phyloP scores from a whole-genome alignment of 2,113 vertebrate species.

The Piaya cayana region DNA sequence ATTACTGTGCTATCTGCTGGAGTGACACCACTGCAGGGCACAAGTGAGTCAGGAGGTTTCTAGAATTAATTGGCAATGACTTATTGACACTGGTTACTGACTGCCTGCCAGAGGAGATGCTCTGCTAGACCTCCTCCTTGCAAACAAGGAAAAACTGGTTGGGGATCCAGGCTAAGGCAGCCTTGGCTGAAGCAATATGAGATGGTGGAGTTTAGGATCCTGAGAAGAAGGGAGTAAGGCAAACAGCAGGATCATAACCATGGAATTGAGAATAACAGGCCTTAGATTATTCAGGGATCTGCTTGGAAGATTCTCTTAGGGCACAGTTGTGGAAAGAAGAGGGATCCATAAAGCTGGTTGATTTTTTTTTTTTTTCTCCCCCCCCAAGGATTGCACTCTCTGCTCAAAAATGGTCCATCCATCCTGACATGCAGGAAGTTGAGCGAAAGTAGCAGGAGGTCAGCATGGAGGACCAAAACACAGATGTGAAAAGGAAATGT shows the following conservation, averaged over 20 bases:
- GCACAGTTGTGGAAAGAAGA: background rate
- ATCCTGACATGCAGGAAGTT: background rate
- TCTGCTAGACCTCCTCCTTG: background rate
- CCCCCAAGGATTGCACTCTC: background rate
- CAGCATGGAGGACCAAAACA: background rate
- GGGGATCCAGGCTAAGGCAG: background rate
- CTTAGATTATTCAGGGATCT: background rate
- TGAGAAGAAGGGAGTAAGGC: background rate
- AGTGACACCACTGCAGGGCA: background rate
- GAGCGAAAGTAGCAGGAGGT: background rate
- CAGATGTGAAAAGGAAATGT: background rate
- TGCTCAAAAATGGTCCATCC: background rate
- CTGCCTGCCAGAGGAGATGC: background rate
- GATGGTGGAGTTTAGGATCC: background rate
- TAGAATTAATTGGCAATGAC: background rate
- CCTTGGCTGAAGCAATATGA: background rate
- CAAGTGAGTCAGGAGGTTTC: background rate
- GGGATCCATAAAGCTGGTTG: background rate
- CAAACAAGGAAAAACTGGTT: background rate
- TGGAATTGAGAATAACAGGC: background rate
- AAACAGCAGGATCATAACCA: background rate
- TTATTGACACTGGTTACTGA: background rate
- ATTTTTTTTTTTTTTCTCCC: background rate
- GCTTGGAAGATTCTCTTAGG: background rate
- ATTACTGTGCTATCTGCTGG: background rate